Evolutionary conservation across 2,113 vertebrate species (phyloP).

Genomic region (Fregetta grallaria): DNA sequence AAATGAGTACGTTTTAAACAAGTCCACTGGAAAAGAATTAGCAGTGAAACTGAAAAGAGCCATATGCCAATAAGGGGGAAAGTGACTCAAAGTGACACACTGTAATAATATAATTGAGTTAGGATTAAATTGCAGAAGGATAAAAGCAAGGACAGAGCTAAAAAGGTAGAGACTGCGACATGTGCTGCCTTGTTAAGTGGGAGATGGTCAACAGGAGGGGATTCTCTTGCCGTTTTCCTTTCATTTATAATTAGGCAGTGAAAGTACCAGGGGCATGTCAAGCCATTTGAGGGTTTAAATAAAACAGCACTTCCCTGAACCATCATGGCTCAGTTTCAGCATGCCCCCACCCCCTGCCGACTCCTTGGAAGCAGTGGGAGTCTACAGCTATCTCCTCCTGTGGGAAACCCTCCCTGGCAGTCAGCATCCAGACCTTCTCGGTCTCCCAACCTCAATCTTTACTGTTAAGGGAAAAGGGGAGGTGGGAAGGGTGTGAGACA

Average conservation of each 20-base stretch:
- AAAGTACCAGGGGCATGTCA: constrained; percentile 56
- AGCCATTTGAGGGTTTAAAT: constrained; percentile 56
- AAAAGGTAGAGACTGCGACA: constrained; percentile 47
- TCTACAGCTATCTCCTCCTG: constrained; percentile 31
- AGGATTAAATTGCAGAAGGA: constrained; percentile 69
- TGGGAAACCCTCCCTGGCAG: constrained; percentile 54
- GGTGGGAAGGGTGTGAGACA: constrained; percentile 53
- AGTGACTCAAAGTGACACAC: constrained; percentile 66
- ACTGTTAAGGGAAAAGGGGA: constrained; percentile 57
- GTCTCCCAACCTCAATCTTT: constrained; percentile 47
- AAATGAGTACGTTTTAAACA: constrained; percentile 74
- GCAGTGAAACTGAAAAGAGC: constrained; percentile 71
- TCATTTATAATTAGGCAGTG: constrained; percentile 66
- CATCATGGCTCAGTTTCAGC: constrained; percentile 10
- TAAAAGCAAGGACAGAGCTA: constrained; percentile 63
- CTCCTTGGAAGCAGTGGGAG: constrained; percentile 30
- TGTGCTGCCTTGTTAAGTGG: constrained; percentile 57
- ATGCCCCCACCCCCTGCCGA: background rate
- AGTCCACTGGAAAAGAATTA: constrained; percentile 78
- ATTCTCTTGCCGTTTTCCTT: constrained; percentile 49
- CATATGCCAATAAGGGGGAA: constrained; percentile 72
- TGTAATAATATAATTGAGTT: constrained; percentile 75
- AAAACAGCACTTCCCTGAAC: constrained; percentile 19
- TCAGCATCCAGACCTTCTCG: constrained; percentile 33
- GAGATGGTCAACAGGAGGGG: constrained; percentile 59